Evolutionary conservation across 2,888 invertebrate species (phyloP), one percentile per base, ranked within the genome.

Genomic region (Tineola bisselliella): DNA sequence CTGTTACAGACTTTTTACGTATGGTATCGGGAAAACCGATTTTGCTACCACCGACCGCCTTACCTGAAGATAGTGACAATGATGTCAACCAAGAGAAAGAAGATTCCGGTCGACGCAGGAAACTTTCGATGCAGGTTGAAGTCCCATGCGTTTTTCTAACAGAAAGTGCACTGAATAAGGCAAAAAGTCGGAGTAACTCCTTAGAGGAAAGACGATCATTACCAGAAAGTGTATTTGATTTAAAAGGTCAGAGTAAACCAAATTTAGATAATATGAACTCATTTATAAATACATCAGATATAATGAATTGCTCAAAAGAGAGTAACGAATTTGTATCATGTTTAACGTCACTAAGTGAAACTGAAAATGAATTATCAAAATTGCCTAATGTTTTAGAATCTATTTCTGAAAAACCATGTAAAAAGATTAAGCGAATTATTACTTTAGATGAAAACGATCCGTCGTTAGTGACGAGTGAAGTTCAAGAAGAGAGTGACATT

Each of bases 1-100:
- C 90, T 62, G 89, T 91, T 61, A 88, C 90, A 62, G 90, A 91
- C 73, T 90, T 91, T 74, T 84, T 91, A 68, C 88, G 90, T 64
- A 87, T 89, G 77, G 90, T 91, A 61, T 89, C 90, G 65, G 90
- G 90, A 68, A 90, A 90, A 65, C 89, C 89, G 63, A 87, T 91
- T 63, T 88, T 91, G 64, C 79, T 91, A 62, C 90, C 80, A 74
- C 81, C 81, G 65, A 81, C 79, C 4, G 70, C 79, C 43, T 76
- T 87, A 64, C 72, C 79, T 30, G 82, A 84, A 70, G 77, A 81
- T 65, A 64, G 79, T 61, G 82, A 84, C 61, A 82, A 84, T 79
- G 79, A 81, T 63, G 76, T 82, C 67, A 83, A 81, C 69, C 77
- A 79, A 73, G 79, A 83, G 72, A 82, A 77, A 70, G 83, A 84